These are phyloP conservation scores for Thaumetopoea pityocampa DNA, from an alignment of 1,140 invertebrate species.

Conservation along the genomic window DNA sequence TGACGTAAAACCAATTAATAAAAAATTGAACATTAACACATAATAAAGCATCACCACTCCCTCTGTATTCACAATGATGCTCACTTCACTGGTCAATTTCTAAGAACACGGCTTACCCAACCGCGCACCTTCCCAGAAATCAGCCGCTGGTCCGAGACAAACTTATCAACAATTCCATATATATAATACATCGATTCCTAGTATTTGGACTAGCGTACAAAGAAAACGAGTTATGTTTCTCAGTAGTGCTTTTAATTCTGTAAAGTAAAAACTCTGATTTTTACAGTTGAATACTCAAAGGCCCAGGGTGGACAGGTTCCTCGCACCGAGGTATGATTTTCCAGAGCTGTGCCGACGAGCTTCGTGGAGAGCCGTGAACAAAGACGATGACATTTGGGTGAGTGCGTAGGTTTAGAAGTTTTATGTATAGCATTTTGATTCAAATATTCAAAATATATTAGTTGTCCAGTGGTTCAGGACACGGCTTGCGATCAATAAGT, in stretches of 20 bases:
- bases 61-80: too few species aligned
- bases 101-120: conserved; percentile 11
- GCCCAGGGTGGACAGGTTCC: conserved; percentile 45
- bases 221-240: conserved; percentile 25
- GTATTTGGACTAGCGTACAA: conserved; percentile 18
- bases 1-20: too few species aligned
- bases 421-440: too few species aligned
- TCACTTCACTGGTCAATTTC: conserved; percentile 19
- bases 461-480: too few species aligned
- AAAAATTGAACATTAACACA: too few species aligned
- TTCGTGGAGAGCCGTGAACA: conserved; percentile 20
- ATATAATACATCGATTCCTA: conserved; percentile 9
- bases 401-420: neutral
- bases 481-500: too few species aligned
- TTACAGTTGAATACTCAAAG: conserved; percentile 30
- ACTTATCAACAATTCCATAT: conserved; percentile 4
- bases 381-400: conserved; percentile 37
- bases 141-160: conserved; percentile 17
- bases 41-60: too few species aligned
- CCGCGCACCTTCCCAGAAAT: conserved; percentile 20
- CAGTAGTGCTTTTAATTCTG: conserved; percentile 13
- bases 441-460: too few species aligned
- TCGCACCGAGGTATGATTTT: conserved; percentile 35
- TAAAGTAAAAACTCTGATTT: conserved; percentile 11
- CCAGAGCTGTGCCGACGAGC: conserved; percentile 29